These are phyloP conservation scores for Mimachlamys varia DNA, from an alignment of 2,888 invertebrate species.

Conservation along the genomic window DNA sequence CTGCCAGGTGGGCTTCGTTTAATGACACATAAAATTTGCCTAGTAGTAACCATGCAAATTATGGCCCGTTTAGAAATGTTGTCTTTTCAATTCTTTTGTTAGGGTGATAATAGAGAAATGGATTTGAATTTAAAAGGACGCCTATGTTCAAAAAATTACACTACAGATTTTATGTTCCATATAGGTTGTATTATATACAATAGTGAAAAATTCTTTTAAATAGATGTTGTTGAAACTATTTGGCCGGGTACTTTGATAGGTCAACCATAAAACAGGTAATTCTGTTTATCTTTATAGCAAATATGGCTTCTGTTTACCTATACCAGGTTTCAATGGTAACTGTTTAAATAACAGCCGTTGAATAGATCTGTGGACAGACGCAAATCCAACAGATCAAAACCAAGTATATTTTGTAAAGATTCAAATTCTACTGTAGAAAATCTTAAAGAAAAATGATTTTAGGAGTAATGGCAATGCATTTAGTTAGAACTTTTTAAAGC, in stretches of 20 bases:
- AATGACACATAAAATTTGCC: not conserved
- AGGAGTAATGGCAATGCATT: not conserved
- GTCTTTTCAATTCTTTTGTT: slow-evolving; percentile 36
- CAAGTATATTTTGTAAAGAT: not conserved
- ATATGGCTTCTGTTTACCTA: not conserved
- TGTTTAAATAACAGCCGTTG: not conserved
- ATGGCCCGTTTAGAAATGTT: slow-evolving; percentile 31
- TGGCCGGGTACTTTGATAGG: not conserved
- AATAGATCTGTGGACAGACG: not conserved
- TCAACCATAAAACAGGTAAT: not conserved
- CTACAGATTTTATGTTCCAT: slow-evolving; percentile 25
- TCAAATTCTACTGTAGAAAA: not conserved
- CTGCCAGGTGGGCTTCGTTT: slow-evolving; percentile 23
- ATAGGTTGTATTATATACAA: slow-evolving; percentile 7
- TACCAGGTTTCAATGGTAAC: not conserved
- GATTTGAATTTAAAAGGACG: slow-evolving; percentile 34
- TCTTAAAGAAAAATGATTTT: not conserved
- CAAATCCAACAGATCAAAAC: not conserved
- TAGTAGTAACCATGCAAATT: slow-evolving; percentile 12
- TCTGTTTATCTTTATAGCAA: not conserved
- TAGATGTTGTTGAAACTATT: not conserved
- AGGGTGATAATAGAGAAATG: slow-evolving; percentile 1
- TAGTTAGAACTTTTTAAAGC: not conserved
- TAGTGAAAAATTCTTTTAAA: not conserved
- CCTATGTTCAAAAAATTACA: slow-evolving; percentile 8